Percentiles rank a stretch among this genome's conserved stretches.
These are phyloP conservation scores for Tauraco hartlaubi DNA, from an alignment of 2,797 vertebrate genomes.

Conservation along the genomic window DNA sequence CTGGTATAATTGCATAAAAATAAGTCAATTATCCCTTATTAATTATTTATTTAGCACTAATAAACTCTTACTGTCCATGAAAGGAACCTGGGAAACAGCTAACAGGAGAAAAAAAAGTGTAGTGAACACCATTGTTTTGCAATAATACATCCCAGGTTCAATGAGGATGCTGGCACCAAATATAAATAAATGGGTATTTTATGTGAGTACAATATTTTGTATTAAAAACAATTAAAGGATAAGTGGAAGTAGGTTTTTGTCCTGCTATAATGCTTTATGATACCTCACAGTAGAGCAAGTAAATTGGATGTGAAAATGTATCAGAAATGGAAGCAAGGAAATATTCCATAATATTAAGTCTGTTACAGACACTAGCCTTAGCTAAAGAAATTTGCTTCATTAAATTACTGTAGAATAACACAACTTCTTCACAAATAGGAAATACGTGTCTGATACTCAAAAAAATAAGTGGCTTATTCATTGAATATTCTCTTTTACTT, in stretches of 20 bases:
- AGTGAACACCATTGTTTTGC: not conserved
- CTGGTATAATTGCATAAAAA: conserved; percentile 29
- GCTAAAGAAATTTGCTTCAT: not conserved
- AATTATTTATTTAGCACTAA: conserved; percentile 71
- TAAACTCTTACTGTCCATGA: conserved; percentile 25
- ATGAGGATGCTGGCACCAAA: not conserved
- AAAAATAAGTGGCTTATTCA: not conserved
- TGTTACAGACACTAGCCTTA: not conserved
- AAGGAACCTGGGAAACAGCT: not conserved
- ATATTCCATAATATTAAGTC: not conserved
- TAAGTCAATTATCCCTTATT: conserved; percentile 62
- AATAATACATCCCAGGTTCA: not conserved
- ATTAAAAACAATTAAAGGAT: not conserved
- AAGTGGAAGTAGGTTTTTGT: not conserved
- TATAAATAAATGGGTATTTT: conserved; percentile 14
- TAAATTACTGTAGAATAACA: not conserved
- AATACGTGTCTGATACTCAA: not conserved
- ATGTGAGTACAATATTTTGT: not conserved
- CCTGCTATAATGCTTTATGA: not conserved
- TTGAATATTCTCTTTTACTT: not conserved
- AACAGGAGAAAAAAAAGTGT: not conserved
- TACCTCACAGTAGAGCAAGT: not conserved
- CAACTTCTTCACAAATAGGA: not conserved
- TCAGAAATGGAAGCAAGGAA: not conserved
- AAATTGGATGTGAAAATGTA: not conserved